A percentile compares a stretch with the other conserved stretches of the same genome.
Evolutionary conservation across 2,888 invertebrate species (phyloP).

Genomic region (Halocaridina rubra): DNA sequence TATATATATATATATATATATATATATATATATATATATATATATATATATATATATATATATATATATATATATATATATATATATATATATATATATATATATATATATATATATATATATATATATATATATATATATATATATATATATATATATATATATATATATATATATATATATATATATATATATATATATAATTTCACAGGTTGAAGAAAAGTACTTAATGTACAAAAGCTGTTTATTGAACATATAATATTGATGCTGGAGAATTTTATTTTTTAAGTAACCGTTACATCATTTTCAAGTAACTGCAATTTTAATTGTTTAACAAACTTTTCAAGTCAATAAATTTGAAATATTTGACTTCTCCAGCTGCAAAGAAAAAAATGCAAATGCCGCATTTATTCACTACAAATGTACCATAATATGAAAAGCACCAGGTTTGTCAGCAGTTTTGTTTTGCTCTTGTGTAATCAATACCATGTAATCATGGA

Average conservation of each 20-base stretch:
- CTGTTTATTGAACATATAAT: not conserved
- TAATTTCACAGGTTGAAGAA: not conserved
- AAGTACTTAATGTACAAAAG: not conserved
- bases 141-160: not conserved
- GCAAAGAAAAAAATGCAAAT: too few species aligned
- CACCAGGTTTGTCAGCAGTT: too few species aligned
- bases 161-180: conserved; percentile 3
- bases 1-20: not conserved
- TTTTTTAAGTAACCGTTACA: too few species aligned
- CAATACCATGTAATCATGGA: too few species aligned
- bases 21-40: not conserved
- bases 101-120: not conserved
- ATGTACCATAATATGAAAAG: too few species aligned
- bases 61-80: not conserved
- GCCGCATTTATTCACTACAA: too few species aligned
- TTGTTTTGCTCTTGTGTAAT: too few species aligned
- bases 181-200: not conserved
- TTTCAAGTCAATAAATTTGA: too few species aligned
- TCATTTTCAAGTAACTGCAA: too few species aligned
- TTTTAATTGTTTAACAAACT: too few species aligned
- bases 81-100: not conserved
- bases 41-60: not conserved
- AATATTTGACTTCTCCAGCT: too few species aligned
- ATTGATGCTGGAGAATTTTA: not conserved
- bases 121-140: not conserved